Base-by-base conservation (phyloP, 2,113 vertebrate genomes). In the Rana temporaria region DNA sequence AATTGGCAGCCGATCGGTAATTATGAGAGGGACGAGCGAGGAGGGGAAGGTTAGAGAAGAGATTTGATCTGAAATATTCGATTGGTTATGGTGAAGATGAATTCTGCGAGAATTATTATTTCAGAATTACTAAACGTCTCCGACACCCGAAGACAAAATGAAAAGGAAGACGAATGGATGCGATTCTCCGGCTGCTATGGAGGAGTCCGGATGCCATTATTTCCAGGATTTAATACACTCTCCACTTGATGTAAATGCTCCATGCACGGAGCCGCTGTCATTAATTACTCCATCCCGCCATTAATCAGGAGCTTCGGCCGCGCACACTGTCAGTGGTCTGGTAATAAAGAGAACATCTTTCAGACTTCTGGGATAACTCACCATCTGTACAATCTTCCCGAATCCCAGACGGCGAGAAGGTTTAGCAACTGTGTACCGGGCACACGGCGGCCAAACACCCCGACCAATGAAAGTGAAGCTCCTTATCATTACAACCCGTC, bases 21-120 rank as follows among this genome's bases (percentile, higher is more conserved):
- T 83, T 83, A 68, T 67, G 59, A 76, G 42, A 67, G 20, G 60
- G 30, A 57, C 38, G 32, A 72, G 20, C 20, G 60, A 60, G 34
- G 72, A 76, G 55, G 20, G n/a, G 17, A 34, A 75, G 62, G 55
- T 59, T 66, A 79, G 30, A 68, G 62, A 59, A 76, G 52, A 66
- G 60, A 67, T 75, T 83, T 83, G 81, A 75, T 57, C 52, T 76
- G 72, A 63, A 76, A 59, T 42, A 76, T 83, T 83, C 34, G 60
- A 83, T 75, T 76, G 71, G 71, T 76, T 76, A 75, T 76, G 72
- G 72, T 83, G 72, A 75, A 75, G 69, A 83, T 83, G 71, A 83
- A 81, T 72, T 64, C 79, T 81, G n/a, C 0, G 57, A 72, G 68
- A 71, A 81, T 72, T 72, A 73, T 81, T 66, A 74, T 82, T 73